A percentile compares a stretch with the other conserved stretches of the same genome.
Evolutionary conservation across 2,888 invertebrate species (phyloP).

Genomic region (Chaitophorus viminalis): DNA sequence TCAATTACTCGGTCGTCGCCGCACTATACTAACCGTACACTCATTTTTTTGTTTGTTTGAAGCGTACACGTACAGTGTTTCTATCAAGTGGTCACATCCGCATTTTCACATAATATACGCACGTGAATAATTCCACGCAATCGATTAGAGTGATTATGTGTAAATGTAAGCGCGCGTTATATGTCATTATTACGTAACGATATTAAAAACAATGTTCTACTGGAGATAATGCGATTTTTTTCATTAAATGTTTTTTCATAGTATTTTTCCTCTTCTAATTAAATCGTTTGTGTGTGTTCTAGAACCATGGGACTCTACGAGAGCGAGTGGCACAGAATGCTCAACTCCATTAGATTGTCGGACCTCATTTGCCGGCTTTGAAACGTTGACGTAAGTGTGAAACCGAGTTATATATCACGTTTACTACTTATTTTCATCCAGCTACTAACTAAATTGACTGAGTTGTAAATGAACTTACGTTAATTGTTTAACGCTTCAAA

Average conservation of each 20-base stretch:
- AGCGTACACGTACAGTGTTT: background rate
- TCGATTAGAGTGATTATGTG: slow-evolving; percentile 5
- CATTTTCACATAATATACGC: background rate
- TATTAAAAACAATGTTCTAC: background rate
- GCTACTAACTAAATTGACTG: background rate
- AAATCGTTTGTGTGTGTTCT: background rate
- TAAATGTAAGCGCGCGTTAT: background rate
- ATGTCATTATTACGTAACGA: background rate
- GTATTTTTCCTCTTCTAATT: background rate
- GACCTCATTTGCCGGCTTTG: background rate
- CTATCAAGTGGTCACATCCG: slow-evolving; percentile 33
- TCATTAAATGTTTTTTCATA: background rate
- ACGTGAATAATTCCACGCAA: background rate
- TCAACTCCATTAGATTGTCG: slow-evolving; percentile 4
- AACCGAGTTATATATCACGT: background rate
- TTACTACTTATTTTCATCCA: background rate
- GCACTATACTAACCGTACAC: background rate
- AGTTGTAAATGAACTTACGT: background rate
- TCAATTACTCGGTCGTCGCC: background rate
- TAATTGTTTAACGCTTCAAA: background rate
- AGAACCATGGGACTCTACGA: slow-evolving; percentile 23
- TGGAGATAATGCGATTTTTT: background rate
- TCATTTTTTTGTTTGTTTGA: background rate
- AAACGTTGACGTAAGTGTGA: slow-evolving; percentile 40
- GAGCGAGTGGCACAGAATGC: background rate